Evolutionary conservation across 2,888 invertebrate genomes (phyloP), one percentile per base, ranked within the genome.

Genomic region (Lasioglossum marginatum): DNA sequence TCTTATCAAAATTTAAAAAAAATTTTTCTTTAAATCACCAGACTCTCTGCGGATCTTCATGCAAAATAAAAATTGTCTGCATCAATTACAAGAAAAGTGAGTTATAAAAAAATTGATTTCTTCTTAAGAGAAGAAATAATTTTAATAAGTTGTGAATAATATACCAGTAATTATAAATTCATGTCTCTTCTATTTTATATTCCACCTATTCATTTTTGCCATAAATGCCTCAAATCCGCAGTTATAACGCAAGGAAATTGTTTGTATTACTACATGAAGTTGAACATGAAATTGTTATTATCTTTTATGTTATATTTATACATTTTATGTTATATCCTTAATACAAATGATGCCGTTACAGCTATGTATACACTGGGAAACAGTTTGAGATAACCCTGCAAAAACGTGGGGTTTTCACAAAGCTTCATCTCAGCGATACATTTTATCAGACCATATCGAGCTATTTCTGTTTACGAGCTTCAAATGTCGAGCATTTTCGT

Each of bases 391-490:
- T 6, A 23, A 70, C 37, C 12, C 16, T 0, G 16, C 10, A 19
- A 23, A 34, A 27, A 52, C 43, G 27, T 48, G 68, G 57, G 43
- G 70, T 66, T 74, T 52, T 12, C 27, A 31, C 27, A 34, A 43
- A 23, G 60, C 48, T n/a, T 52, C 10, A 16, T 76, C 80, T 70
- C 48, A 60, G 77, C 63, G 76, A 77, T 86, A 81, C 82, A 60
- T 81, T 88, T 90, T 88, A 87, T 82, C 87, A 84, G 86, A 83
- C 40, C 71, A 70, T 91, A 90, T 87, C 86, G 85, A 83, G 71
- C 85, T 82, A 76, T 86, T 87, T 89, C 90, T 81, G 86, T 91
- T 91, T 90, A 92, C 86, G 81, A 45, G 57, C 80, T 63, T n/a
- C 72, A 79, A 88, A 87, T 82, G 81, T 79, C 71, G 75, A 82